A percentile compares a stretch with the other conserved stretches of the same genome.
Conservation (phyloP, 2,888 invertebrate species). For the Callinectes sapidus region DNA sequence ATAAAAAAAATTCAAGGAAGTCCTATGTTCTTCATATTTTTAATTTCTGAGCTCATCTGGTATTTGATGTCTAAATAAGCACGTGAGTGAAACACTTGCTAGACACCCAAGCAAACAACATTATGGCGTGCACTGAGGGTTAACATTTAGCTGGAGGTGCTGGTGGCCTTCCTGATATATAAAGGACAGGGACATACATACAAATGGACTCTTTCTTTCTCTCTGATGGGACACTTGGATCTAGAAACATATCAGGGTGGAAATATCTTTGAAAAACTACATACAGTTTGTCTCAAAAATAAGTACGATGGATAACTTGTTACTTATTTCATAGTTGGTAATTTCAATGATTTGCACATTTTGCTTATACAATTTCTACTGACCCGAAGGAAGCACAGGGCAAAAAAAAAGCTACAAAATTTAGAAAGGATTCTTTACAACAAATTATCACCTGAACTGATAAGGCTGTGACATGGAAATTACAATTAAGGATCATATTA, state of each 20-base stretch:
- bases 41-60: conserved; percentile 2
- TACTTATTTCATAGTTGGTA: background rate
- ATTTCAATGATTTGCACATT: background rate
- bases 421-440: background rate
- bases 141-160: conserved; percentile 14
- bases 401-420: conserved; percentile 4
- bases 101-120: background rate
- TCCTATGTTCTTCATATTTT: background rate
- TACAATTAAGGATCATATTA: background rate
- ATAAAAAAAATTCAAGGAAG: background rate
- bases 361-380: background rate
- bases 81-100: background rate
- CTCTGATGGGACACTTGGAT: background rate
- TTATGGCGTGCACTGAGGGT: conserved; percentile 17
- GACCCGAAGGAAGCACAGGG: background rate
- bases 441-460: background rate
- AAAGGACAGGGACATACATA: background rate
- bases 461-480: background rate
- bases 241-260: background rate
- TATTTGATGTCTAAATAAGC: background rate
- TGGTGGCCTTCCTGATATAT: background rate
- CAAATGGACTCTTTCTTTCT: conserved; percentile 1
- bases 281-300: background rate
- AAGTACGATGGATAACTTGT: background rate
- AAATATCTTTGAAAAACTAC: background rate